phyloP scores from a whole-genome alignment of 2,113 vertebrate genomes.

The Ophthalmolycus amberensis region DNA sequence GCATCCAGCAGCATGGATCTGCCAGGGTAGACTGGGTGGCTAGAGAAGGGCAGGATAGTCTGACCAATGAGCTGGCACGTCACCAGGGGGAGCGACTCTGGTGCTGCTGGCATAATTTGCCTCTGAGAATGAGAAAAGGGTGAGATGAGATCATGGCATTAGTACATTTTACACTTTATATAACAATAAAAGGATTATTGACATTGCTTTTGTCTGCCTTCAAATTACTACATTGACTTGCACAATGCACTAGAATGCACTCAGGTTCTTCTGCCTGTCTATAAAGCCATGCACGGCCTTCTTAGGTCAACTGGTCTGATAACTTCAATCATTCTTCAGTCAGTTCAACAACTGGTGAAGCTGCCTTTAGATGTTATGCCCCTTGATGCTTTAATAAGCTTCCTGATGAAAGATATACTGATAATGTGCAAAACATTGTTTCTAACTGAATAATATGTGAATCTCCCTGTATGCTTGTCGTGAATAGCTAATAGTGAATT shows the following conservation, averaged over 20 bases:
- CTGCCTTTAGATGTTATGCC: not conserved
- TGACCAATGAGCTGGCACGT: constrained; percentile 92
- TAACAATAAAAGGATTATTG: not conserved
- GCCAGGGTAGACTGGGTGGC: constrained; percentile 92
- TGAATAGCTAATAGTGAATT: not conserved
- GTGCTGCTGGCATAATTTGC: constrained; percentile 97
- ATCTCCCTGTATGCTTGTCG: not conserved
- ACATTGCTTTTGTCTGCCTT: not conserved
- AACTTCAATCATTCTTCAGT: not conserved
- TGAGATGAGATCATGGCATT: constrained; percentile 15
- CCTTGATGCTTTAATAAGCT: not conserved
- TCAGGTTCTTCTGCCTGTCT: not conserved
- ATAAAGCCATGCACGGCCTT: constrained; percentile 4
- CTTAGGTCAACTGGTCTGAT: not conserved
- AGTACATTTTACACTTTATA: constrained; percentile 5
- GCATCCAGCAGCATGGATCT: constrained; percentile 95
- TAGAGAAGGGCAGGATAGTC: constrained; percentile 87
- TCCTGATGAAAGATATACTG: not conserved
- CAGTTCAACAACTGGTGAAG: not conserved
- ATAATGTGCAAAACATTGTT: not conserved
- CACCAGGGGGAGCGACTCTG: constrained; percentile 91
- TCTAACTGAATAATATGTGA: not conserved
- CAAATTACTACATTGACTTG: not conserved
- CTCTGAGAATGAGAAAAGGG: constrained; percentile 81
- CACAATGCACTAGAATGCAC: not conserved